Percentiles rank a stretch among this genome's conserved stretches.
phyloP scores from a whole-genome alignment of 2,797 vertebrate species.

The Rousettus madagascariensis region DNA sequence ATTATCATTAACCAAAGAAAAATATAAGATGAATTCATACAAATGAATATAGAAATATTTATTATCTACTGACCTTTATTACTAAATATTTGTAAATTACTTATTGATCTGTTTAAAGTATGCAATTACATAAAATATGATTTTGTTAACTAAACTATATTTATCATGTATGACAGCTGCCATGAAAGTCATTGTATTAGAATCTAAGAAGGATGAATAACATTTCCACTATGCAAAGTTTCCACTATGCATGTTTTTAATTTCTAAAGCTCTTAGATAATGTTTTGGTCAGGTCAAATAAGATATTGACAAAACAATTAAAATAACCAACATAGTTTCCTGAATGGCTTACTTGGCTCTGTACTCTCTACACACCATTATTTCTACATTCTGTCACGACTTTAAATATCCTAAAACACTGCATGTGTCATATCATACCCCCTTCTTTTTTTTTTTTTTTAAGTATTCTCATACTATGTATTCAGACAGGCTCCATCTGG shows the following conservation, averaged over 20 bases:
- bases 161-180: constrained; percentile 34
- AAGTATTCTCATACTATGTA: not conserved
- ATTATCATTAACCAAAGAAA: constrained; percentile 13
- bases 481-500: not conserved
- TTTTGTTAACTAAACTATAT: constrained; percentile 40
- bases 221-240: constrained; percentile 17
- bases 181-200: not conserved
- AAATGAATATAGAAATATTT: not conserved
- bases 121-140: constrained; percentile 49
- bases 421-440: not conserved
- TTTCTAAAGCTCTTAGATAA: not conserved
- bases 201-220: constrained; percentile 55
- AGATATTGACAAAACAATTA: constrained; percentile 45
- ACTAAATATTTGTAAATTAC: not conserved
- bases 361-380: not conserved
- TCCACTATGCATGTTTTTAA: not conserved
- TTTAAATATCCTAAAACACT: not conserved
- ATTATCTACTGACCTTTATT: constrained; percentile 38
- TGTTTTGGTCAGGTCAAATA: not conserved
- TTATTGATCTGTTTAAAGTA: constrained; percentile 49
- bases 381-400: not conserved
- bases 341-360: not conserved
- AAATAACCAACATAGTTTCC: not conserved
- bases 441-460: not conserved
- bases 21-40: not conserved